Base-by-base conservation (phyloP, 2,888 invertebrate genomes). In the Tuta absoluta region DNA sequence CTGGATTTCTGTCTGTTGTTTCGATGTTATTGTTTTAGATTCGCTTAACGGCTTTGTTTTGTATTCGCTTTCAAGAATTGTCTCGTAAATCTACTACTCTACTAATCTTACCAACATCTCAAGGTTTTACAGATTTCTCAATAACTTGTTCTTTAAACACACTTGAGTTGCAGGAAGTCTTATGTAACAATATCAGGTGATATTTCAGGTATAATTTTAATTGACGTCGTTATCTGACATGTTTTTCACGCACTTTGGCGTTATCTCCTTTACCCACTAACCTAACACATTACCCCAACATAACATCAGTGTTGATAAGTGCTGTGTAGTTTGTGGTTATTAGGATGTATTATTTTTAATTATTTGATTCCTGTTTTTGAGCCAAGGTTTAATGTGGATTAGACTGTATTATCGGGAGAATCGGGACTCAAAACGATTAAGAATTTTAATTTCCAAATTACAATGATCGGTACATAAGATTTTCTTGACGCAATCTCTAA, bases 181-280 rank as follows among this genome's bases (percentile, higher is more conserved):
- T 45, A 45, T 17, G 45, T 45, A 45, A 45, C 45, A 45, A 11
- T 38, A 38, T 38, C 41, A 57, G 57, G 11, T 57, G 57, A 17
- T 17, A 33, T 57, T 57, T 57, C 37, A 57, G 57, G 57, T 57
- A 57, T 57, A 37, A 37, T 38, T 12, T 17, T 5, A 37, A 11
- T 38, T 23, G 61, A 41, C 33, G 33, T n/a, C 28, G 49, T 66
- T 64, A 66, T 66, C 66, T 79, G 75, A 77, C 78, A 77, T 78
- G 77, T 76, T 79, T 84, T 81, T 81, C 73, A 67, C 76, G 74
- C 70, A 73, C 76, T 73, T 67, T 75, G 72, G 75, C 72, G 71
- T 82, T 87, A 86, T 89, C 87, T 81, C 73, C 78, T 79, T 85
- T 78, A 81, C 86, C 83, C 70, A 86, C 82, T 87, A 74, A 84